Conservation (phyloP, 2,113 vertebrate genomes). For the Caranx ignobilis region DNA sequence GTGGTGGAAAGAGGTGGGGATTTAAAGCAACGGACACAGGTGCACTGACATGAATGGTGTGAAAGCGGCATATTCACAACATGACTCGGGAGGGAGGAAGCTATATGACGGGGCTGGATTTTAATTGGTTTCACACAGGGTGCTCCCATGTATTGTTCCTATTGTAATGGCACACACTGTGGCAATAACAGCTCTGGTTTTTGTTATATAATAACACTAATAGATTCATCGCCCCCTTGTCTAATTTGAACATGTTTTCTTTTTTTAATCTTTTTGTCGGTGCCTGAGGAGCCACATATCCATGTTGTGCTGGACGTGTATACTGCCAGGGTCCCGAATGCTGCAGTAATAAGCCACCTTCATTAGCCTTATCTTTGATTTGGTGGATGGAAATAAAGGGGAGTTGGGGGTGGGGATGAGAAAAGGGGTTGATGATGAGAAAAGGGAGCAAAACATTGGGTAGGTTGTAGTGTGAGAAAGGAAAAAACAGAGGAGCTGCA, state of each 20-base stretch:
- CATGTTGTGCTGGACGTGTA: conserved; percentile 17
- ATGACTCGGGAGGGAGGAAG: conserved; percentile 67
- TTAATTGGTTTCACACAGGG: conserved; percentile 80
- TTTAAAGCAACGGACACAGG: conserved; percentile 73
- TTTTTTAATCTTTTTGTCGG: conserved; percentile 29
- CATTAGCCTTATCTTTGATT: conserved; percentile 75
- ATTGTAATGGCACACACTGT: conserved; percentile 73
- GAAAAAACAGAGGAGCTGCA: conserved; percentile 62
- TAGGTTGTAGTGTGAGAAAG: conserved; percentile 40
- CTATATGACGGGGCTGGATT: conserved; percentile 76
- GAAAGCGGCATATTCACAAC: conserved; percentile 70
- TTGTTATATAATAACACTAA: conserved; percentile 79
- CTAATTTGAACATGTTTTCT: conserved; percentile 65
- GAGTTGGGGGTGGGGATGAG: conserved; percentile 1
- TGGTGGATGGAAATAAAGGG: conserved; percentile 37
- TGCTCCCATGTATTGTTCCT: conserved; percentile 73
- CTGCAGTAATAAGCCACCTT: conserved; percentile 68
- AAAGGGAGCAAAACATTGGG: conserved; percentile 57
- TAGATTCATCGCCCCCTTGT: conserved; percentile 72
- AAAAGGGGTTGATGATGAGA: conserved; percentile 56
- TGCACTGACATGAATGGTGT: conserved; percentile 70
- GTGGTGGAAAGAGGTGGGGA: conserved; percentile 40
- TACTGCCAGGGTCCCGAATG: conserved; percentile 35
- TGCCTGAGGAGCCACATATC: conserved; percentile 27
- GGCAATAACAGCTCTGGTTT: conserved; percentile 70